Conservation (phyloP, 2,888 invertebrate genomes). For the Hemithea aestivaria region DNA sequence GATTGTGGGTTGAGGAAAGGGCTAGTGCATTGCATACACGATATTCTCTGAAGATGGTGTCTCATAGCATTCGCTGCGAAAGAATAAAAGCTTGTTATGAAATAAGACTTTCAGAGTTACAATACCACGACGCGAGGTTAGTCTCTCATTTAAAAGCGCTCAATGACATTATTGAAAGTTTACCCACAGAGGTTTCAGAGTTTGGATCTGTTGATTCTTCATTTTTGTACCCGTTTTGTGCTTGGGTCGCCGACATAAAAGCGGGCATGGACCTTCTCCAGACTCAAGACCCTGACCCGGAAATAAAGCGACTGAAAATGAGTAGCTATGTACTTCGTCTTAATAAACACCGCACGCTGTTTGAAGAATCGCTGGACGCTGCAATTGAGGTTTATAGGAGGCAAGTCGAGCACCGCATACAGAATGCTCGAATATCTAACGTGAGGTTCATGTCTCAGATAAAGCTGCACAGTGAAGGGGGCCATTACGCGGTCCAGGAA, state of each 20-base stretch:
- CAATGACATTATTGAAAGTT: conserved; percentile 36
- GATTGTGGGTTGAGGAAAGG: conserved; percentile 54
- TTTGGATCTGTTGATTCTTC: conserved; percentile 43
- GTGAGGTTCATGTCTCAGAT: conserved; percentile 50
- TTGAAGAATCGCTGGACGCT: conserved; percentile 48
- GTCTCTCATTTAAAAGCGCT: conserved; percentile 55
- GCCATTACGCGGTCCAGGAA: conserved; percentile 50
- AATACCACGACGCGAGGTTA: conserved; percentile 49
- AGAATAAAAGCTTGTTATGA: conserved; percentile 48
- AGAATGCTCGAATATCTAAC: conserved; percentile 58
- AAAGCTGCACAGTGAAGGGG: conserved; percentile 52
- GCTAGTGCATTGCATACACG: conserved; percentile 47
- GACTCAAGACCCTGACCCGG: conserved; percentile 35
- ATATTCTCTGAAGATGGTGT: conserved; percentile 52
- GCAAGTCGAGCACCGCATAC: conserved; percentile 44
- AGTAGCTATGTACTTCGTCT: conserved; percentile 53
- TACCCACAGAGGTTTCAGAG: conserved; percentile 43
- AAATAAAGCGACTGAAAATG: conserved; percentile 53
- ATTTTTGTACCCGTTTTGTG: conserved; percentile 48
- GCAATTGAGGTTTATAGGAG: conserved; percentile 39
- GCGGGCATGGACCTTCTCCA: conserved; percentile 36
- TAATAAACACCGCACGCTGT: conserved; percentile 43
- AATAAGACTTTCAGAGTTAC: conserved; percentile 46
- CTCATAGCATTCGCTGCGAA: conserved; percentile 54
- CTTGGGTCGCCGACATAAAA: conserved; percentile 42